Conservation (phyloP, 2,113 vertebrate genomes). For the Passer montanus region DNA sequence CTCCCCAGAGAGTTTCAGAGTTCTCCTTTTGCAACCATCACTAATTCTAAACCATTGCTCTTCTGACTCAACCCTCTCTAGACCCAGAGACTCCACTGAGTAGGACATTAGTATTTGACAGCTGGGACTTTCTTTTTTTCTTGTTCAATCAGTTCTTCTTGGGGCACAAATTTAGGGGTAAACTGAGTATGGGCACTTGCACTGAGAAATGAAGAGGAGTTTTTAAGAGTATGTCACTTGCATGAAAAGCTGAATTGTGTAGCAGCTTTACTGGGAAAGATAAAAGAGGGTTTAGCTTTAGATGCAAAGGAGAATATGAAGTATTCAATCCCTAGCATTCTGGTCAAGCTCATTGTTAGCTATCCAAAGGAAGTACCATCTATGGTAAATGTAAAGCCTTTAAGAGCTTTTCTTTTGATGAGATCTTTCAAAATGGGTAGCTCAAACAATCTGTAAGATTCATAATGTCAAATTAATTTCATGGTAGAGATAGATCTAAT, state of each 20-base stretch:
- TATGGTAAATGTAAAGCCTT: slow-evolving; percentile 67
- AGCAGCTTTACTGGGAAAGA: slow-evolving; percentile 54
- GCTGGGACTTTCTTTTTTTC: not conserved
- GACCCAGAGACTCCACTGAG: not conserved
- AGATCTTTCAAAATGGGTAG: slow-evolving; percentile 68
- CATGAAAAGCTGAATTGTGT: slow-evolving; percentile 54
- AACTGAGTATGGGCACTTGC: not conserved
- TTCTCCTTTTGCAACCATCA: slow-evolving; percentile 9
- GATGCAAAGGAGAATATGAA: slow-evolving; percentile 50
- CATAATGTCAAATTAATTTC: slow-evolving; percentile 79
- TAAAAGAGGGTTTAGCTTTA: slow-evolving; percentile 63
- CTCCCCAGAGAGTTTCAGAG: slow-evolving; percentile 10
- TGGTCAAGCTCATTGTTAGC: slow-evolving; percentile 69
- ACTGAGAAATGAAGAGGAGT: slow-evolving; percentile 1
- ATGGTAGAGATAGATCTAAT: slow-evolving; percentile 76
- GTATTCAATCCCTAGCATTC: slow-evolving; percentile 28
- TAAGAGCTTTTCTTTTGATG: slow-evolving; percentile 70
- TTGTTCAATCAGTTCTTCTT: not conserved
- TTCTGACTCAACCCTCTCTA: slow-evolving; percentile 9
- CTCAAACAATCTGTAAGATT: slow-evolving; percentile 68
- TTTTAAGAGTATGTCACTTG: not conserved
- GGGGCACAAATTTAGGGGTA: not conserved
- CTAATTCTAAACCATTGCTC: not conserved
- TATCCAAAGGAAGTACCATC: slow-evolving; percentile 68
- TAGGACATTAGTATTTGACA: not conserved